A percentile compares a stretch with the other conserved stretches of the same genome.
phyloP scores from a whole-genome alignment of 2,888 invertebrate genomes.

The Nomada ferruginata region DNA sequence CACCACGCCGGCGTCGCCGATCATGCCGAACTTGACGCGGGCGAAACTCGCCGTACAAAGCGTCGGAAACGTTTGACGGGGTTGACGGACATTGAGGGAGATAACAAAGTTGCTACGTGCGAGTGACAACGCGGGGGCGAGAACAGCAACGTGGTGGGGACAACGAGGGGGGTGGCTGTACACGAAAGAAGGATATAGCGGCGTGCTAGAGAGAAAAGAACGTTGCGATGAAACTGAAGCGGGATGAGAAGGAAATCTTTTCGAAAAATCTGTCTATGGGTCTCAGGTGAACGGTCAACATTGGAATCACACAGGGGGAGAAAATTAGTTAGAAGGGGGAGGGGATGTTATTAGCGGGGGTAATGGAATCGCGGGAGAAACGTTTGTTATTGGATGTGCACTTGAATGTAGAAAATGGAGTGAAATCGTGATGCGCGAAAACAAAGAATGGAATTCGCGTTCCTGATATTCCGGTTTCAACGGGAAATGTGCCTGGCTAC shows the following conservation, averaged over 20 bases:
- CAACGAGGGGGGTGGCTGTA: background rate
- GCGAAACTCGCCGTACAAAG: slow-evolving; percentile 71
- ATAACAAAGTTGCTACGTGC: slow-evolving; percentile 70
- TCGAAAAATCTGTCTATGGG: no score
- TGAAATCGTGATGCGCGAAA: background rate
- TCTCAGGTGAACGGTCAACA: no score
- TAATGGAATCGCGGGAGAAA: no score
- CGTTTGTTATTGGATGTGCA: background rate
- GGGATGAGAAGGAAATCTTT: background rate
- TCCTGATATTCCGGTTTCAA: background rate
- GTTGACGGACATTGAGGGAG: slow-evolving; percentile 71
- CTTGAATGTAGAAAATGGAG: no score
- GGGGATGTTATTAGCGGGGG: no score
- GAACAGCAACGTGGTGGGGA: background rate
- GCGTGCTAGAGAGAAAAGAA: background rate
- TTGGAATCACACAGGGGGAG: no score
- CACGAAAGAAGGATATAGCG: slow-evolving; percentile 25
- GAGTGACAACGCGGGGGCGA: slow-evolving; percentile 40
- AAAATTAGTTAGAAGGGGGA: no score
- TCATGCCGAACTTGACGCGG: slow-evolving; percentile 53
- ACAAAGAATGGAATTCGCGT: background rate
- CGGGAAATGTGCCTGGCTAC: background rate
- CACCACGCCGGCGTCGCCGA: slow-evolving; percentile 40
- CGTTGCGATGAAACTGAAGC: background rate
- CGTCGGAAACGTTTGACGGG: slow-evolving; percentile 78